Evolutionary conservation across 2,888 invertebrate genomes (phyloP).

Genomic region (Morinoia aosen): DNA sequence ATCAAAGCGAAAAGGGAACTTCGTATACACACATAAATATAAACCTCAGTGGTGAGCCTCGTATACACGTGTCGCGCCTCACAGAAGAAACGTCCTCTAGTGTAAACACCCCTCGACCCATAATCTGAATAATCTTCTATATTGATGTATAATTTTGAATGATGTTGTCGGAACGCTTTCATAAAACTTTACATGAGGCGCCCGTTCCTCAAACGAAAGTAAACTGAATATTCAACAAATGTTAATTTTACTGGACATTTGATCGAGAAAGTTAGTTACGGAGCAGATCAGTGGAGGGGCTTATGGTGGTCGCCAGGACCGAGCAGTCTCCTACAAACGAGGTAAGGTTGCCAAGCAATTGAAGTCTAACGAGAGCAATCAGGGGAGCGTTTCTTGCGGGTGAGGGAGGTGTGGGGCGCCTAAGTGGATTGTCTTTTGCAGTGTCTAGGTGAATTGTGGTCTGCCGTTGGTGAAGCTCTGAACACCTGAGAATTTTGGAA

Average conservation of each 20-base stretch:
- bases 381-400: not conserved
- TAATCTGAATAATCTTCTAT: no score
- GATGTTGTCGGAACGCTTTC: not conserved
- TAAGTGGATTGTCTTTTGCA: not conserved
- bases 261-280: not conserved
- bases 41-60: no score
- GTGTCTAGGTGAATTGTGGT: not conserved
- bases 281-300: not conserved
- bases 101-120: no score
- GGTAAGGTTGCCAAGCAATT: not conserved
- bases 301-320: not conserved
- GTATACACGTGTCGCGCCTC: no score
- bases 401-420: not conserved
- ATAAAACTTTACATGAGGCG: not conserved
- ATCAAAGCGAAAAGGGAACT: no score
- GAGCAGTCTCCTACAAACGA: not conserved
- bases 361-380: slow-evolving; percentile 9
- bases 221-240: no score
- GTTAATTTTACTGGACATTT: not conserved
- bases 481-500: no score
- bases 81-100: no score
- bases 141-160: no score
- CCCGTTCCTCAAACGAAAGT: not conserved
- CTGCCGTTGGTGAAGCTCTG: not conserved
- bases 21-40: no score